Evolutionary conservation across 2,113 vertebrate genomes (phyloP), one percentile per base, ranked within the genome.

Genomic region (Cyphomyrus discorhynchus): DNA sequence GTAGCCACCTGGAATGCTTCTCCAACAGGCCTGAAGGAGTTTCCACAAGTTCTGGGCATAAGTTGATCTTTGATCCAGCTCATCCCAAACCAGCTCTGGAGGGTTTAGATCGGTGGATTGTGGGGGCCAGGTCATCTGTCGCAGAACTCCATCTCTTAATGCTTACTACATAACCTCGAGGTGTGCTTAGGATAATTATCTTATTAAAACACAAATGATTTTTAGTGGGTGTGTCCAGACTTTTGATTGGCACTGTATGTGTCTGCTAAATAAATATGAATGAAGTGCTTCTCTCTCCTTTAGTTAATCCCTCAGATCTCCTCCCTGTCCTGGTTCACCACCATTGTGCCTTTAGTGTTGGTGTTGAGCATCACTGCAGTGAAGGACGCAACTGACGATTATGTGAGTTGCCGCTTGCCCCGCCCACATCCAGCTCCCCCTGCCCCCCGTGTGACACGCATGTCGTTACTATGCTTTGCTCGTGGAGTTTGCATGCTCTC

Each of bases 321-420:
- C 6, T 99, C 98, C 0, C 95, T 99, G 50, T 98, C 98, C 91
- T 99, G 98, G 98, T 99, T 98, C 96, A 99, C 98, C 93, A 99
- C 98, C 96, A 99, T 99, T 0, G 98, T 99, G 98, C 98, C 98
- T 98, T 97, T 99, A 96, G 98, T 97, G 92, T 96, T 99, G 82
- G 98, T 99, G 93, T 96, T 99, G 90, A 97, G 96, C 95, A 98
- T 99, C 96, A 99, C 98, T 21, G 98, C 98, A 89, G 97, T 99
- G 88, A 99, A 99, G 95, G 98, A 99, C 17, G 98, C 98, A 92
- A 98, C 97, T 0, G 98, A 99, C 35, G 98, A 99, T 94, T 99
- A 97, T 1, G 98, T 99, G 94, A 98, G 98, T 93, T 11, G 21
- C 47, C 24, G 24, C 56, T 77, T 10, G n/a, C 50, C 83, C 7